Evolutionary conservation across 2,888 invertebrate species (phyloP), one percentile per base, ranked within the genome.

Genomic region (Hirtodrosophila confusa): DNA sequence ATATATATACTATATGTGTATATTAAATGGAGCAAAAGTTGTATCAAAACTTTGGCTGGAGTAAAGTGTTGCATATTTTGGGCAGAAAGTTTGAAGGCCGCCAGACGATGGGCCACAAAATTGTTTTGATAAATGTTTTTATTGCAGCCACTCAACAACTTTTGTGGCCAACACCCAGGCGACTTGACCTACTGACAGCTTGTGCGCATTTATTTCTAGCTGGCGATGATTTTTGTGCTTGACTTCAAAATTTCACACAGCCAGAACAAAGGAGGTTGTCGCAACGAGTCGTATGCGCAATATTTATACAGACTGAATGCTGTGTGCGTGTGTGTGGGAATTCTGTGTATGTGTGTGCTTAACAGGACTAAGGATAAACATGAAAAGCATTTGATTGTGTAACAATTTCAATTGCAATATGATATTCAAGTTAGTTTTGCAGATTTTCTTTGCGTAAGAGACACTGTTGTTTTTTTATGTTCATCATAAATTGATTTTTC

Each of bases 11-110:
- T 5, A 27, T 54, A 64, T 68, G 56, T 83, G 51, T 83, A 64
- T 80, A 76, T 73, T 63, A 80, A 83, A 83, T 83, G 84, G 78
- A 74, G 61, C 65, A 74, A 80, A 80, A 84, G 82, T 84, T 84
- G 66, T 80, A 65, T 69, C 75, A 71, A 70, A 80, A 84, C 78
- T 84, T 31, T 37, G 57, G n/a, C 51, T 51, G 51, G 49, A 27
- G 45, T 58, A 23, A 45, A 39, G 58, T 53, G 40, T 51, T 60
- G 53, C 51, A 47, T 54, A 44, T 50, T 51, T 36, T 17, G 41
- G 53, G 11, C 9, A 1, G 37, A 12, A 17, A 39, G 41, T 66
- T 41, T 60, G 74, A 66, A 78, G 79, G 64, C 61, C 68, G 56
- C 55, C 39, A 55, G 66, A 66, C 60, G 43, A 24, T 10, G 43